phyloP scores from a whole-genome alignment of 2,113 vertebrate species.

The Megaceryle maxima region DNA sequence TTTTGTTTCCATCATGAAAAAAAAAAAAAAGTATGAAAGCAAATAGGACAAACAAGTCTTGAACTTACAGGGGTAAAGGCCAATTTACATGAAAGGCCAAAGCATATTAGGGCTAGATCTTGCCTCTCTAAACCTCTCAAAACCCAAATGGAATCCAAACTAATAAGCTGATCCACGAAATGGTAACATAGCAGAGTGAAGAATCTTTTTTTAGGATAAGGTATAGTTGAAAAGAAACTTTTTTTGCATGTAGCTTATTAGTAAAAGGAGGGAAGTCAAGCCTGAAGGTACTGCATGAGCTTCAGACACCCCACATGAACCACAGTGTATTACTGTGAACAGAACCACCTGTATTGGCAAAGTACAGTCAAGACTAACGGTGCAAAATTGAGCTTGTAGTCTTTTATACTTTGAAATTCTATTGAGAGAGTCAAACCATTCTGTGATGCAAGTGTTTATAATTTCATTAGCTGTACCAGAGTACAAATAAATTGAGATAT shows the following conservation, averaged over 20 bases:
- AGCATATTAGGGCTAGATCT: background rate
- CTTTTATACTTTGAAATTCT: background rate
- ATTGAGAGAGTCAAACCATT: background rate
- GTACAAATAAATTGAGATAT: constrained; percentile 3
- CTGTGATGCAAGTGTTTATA: background rate
- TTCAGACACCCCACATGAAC: background rate
- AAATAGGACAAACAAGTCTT: background rate
- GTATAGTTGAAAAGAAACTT: background rate
- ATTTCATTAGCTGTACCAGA: background rate
- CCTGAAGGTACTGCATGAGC: background rate
- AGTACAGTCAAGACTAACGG: background rate
- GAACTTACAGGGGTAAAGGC: background rate
- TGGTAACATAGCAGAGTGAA: background rate
- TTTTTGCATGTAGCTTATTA: background rate
- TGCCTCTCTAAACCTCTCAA: background rate
- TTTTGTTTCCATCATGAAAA: background rate
- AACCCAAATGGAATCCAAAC: background rate
- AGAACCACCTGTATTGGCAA: background rate
- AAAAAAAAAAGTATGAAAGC: background rate
- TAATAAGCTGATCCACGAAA: background rate
- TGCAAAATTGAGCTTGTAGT: background rate
- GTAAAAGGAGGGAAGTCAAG: background rate
- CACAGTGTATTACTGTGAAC: background rate
- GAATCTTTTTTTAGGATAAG: background rate
- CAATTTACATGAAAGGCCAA: background rate